phyloP scores from a whole-genome alignment of 2,888 invertebrate genomes.

The Chrysolina americana region DNA sequence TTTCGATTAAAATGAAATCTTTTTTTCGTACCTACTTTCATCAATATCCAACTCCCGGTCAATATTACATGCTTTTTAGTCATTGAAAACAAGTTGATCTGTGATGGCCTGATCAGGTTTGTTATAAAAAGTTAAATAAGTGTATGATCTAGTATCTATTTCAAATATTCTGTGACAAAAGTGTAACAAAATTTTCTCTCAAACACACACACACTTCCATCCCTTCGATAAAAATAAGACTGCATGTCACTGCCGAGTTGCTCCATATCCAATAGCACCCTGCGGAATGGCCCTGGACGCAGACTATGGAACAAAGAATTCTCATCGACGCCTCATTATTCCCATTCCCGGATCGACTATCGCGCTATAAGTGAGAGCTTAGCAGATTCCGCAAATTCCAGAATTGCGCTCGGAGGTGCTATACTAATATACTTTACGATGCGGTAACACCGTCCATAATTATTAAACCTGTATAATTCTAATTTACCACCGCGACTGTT shows the following conservation, averaged over 20 bases:
- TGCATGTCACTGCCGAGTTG: background rate
- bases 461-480: constrained; percentile 61
- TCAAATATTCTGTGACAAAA: too few relatives aligned
- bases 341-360: constrained; percentile 16
- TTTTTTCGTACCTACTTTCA: too few relatives aligned
- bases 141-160: too few relatives aligned
- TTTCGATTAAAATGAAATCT: too few relatives aligned
- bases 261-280: background rate
- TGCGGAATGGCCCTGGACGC: background rate
- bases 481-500: constrained; percentile 57
- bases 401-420: constrained; percentile 59
- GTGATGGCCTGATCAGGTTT: too few relatives aligned
- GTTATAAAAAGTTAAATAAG: too few relatives aligned
- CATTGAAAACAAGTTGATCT: too few relatives aligned
- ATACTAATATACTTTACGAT: constrained; percentile 61
- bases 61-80: too few relatives aligned
- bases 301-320: constrained; percentile 19
- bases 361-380: constrained; percentile 37
- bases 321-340: constrained; percentile 13
- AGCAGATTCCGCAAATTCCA: constrained; percentile 49
- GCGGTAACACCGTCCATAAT: constrained; percentile 61
- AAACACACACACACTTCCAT: too few relatives aligned
- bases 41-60: too few relatives aligned
- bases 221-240: too few relatives aligned
- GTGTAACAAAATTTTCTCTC: too few relatives aligned